Conservation (phyloP, 2,888 invertebrate species). For the Dolichopus griseipennis region DNA sequence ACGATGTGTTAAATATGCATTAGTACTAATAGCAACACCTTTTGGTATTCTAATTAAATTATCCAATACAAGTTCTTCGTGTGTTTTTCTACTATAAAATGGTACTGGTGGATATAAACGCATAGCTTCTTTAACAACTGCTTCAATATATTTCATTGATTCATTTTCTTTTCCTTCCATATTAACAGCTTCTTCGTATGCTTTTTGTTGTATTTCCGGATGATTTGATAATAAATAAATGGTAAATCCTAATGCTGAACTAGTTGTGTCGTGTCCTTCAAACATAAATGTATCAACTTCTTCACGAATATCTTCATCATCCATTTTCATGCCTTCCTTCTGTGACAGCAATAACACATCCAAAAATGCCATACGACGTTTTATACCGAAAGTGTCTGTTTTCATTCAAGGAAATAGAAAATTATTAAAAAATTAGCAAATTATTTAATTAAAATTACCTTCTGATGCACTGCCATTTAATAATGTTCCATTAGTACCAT, state of each 20-base stretch:
- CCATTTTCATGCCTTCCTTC: conserved; percentile 40
- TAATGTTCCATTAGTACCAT: not conserved
- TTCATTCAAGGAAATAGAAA: not conserved
- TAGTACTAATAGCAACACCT: conserved; percentile 36
- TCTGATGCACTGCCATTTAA: not conserved
- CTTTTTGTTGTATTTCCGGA: conserved; percentile 43
- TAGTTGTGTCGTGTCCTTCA: conserved; percentile 50
- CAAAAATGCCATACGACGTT: conserved; percentile 43
- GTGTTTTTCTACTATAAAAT: conserved; percentile 42
- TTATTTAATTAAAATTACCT: not conserved
- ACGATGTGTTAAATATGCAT: conserved; percentile 44
- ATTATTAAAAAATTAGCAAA: not conserved
- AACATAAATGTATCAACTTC: conserved; percentile 54
- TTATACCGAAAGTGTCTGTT: conserved; percentile 29
- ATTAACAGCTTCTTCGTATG: conserved; percentile 40
- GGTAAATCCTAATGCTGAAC: conserved; percentile 47
- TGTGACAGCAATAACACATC: conserved; percentile 47
- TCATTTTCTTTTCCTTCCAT: conserved; percentile 36
- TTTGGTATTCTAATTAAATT: conserved; percentile 37
- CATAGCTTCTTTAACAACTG: conserved; percentile 51
- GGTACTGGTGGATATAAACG: conserved; percentile 50
- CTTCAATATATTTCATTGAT: conserved; percentile 47
- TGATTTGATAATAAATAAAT: conserved; percentile 47
- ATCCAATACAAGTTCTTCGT: conserved; percentile 44
- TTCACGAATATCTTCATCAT: conserved; percentile 46